A percentile compares a stretch with the other conserved stretches of the same genome.
Conservation (phyloP, 2,113 vertebrate species). For the Pan troglodytes region DNA sequence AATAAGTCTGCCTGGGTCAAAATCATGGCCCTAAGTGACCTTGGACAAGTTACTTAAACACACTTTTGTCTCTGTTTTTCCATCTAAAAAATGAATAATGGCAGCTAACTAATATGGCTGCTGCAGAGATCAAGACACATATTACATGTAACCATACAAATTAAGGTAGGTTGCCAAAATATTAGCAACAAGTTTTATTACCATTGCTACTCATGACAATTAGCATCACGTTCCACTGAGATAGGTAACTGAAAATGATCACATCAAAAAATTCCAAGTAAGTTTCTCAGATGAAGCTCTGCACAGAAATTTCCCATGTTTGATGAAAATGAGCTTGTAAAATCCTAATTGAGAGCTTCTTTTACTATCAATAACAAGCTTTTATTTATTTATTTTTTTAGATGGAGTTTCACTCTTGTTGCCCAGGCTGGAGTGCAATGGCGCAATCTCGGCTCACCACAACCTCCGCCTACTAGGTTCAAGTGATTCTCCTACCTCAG, state of each 20-base stretch:
- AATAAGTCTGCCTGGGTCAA: background rate
- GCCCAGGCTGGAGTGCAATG: too few relatives aligned
- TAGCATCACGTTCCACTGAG: background rate
- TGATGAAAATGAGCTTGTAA: constrained; percentile 27
- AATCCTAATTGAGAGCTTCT: background rate
- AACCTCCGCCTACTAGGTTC: too few relatives aligned
- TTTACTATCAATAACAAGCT: background rate
- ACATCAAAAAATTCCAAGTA: background rate
- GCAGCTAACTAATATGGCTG: background rate
- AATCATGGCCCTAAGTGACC: background rate
- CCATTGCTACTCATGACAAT: background rate
- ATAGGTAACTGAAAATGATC: background rate
- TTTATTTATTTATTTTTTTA: too few relatives aligned
- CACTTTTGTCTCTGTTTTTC: background rate
- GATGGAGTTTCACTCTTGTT: too few relatives aligned
- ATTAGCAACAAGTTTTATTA: background rate
- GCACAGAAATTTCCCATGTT: background rate
- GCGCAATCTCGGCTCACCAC: too few relatives aligned
- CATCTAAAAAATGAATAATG: background rate
- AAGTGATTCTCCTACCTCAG: too few relatives aligned
- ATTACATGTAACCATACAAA: background rate
- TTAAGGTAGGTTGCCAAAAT: background rate
- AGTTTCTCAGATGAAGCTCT: background rate
- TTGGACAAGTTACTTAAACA: background rate
- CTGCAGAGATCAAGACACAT: background rate